phyloP scores from a whole-genome alignment of 1,140 invertebrate species.

The Penaeus vannamei region DNA sequence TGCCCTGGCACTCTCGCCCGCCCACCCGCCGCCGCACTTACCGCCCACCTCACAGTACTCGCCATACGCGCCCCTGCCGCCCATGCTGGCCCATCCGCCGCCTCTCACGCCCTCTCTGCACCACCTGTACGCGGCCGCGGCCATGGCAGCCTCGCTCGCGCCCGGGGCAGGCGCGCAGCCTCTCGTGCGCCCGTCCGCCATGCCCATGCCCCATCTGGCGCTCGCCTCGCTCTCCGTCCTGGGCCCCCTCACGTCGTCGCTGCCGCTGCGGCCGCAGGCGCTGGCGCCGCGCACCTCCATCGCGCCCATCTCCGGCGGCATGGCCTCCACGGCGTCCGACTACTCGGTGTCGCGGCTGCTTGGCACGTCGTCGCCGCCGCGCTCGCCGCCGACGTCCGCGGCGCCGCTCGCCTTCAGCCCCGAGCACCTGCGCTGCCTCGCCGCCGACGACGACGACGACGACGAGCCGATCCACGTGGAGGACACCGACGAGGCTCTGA shows the following conservation, averaged over 20 bases:
- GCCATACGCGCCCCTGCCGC: conserved; percentile 47
- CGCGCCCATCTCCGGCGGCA: background rate
- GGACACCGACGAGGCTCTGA: conserved; percentile 39
- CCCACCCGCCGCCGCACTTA: conserved; percentile 45
- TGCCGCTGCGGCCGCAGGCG: conserved; percentile 6
- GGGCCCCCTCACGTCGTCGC: conserved; percentile 25
- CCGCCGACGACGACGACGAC: conserved; percentile 36
- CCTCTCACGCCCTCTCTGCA: conserved; percentile 60
- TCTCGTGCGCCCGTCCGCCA: conserved; percentile 29
- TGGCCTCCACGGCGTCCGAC: conserved; percentile 49
- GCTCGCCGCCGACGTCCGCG: background rate
- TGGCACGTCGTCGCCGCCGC: background rate
- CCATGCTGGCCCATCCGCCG: conserved; percentile 50
- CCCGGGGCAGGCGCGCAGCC: conserved; percentile 44
- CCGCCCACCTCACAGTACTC: conserved; percentile 45
- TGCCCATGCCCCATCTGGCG: conserved; percentile 3
- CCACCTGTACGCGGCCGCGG: conserved; percentile 60
- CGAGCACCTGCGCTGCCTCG: background rate
- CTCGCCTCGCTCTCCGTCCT: conserved; percentile 50
- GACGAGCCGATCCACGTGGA: conserved; percentile 38
- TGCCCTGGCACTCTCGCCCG: conserved; percentile 21
- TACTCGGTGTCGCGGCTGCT: conserved; percentile 54
- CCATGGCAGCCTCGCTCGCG: conserved; percentile 54
- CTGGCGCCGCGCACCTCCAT: conserved; percentile 13
- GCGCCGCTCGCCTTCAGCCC: background rate